Base-by-base conservation (phyloP, 2,888 invertebrate species). In the Conus canariensis region DNA sequence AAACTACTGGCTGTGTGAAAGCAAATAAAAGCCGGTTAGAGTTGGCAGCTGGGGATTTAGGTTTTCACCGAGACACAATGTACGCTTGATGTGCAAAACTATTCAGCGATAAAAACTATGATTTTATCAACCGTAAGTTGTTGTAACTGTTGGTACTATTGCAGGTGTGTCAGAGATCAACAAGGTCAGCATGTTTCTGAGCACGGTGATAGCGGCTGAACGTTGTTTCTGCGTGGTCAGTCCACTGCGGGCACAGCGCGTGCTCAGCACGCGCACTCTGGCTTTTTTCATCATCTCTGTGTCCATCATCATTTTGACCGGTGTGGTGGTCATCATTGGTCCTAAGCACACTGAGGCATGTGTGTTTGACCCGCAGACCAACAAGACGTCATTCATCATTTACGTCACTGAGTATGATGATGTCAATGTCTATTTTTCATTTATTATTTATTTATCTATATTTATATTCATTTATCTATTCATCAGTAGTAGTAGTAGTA, bases 171-270 rank as follows among this genome's bases (percentile, higher is more conserved):
- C 74, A 74, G 74, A 45, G 16, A 56, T 87, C 25, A 74, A 67
- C 25, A 67, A 67, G 87, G 87, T 87, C 30, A 58, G 58, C 58
- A 56, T 58, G 87, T 87, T 87, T 70, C 87, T 87, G 58, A 30
- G 30, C n/a, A 74, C 74, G 8, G 87, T 74, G 74, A 87, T 87
- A 14, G 74, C 74, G 16, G 70, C 30, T 12, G 87, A 87, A 58
- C 70, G 87, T 19, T 87, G 87, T 87, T 70, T 87, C 74, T 45
- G 87, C 70, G 87, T 87, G 87, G 74, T 87, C 74, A 87, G 87
- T 14, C 87, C 87, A 19, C 14, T 87, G 30, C n/a, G 25, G 1
- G 87, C 87, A 25, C 70, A 87, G 74, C 70, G 74, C 22, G 12
- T 87, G 58, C 87, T 87, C 30, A 70, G 30, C 30, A 74, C 74